Evolutionary conservation across 2,797 vertebrate genomes (phyloP).

Genomic region (Takifugu rubripes): DNA sequence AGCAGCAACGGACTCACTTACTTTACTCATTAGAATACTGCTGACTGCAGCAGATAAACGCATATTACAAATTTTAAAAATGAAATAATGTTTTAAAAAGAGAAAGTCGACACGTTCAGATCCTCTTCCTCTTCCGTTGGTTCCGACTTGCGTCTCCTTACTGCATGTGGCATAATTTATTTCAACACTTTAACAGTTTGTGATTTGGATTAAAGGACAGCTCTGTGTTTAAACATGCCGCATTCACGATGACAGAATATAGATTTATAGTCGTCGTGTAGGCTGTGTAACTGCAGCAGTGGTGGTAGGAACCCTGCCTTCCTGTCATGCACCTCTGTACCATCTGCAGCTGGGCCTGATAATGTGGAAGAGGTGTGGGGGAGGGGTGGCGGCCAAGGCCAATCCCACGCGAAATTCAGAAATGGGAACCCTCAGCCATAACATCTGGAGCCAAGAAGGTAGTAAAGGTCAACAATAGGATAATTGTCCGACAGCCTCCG

Average conservation of each 20-base stretch:
- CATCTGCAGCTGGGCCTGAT: constrained; percentile 53
- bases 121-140: constrained; percentile 27
- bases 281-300: constrained; percentile 9
- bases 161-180: constrained; percentile 55
- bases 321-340: constrained; percentile 31
- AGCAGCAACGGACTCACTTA: too few species aligned
- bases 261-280: background rate
- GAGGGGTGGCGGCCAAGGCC: constrained; percentile 47
- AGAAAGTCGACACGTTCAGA: constrained; percentile 2
- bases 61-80: too few species aligned
- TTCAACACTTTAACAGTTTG: constrained; percentile 50
- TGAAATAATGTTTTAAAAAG: too few species aligned
- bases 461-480: constrained; percentile 44
- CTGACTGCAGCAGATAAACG: too few species aligned
- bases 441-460: constrained; percentile 52
- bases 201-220: constrained; percentile 27
- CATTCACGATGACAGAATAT: background rate
- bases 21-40: too few species aligned
- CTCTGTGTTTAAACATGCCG: constrained; percentile 20
- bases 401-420: constrained; percentile 45
- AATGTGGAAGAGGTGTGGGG: constrained; percentile 24
- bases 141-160: constrained; percentile 42
- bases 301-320: constrained; percentile 4
- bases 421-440: constrained; percentile 42
- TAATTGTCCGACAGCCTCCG: constrained; percentile 18